phyloP scores from a whole-genome alignment of 2,113 vertebrate genomes.

The Marcusenius ussheri region DNA sequence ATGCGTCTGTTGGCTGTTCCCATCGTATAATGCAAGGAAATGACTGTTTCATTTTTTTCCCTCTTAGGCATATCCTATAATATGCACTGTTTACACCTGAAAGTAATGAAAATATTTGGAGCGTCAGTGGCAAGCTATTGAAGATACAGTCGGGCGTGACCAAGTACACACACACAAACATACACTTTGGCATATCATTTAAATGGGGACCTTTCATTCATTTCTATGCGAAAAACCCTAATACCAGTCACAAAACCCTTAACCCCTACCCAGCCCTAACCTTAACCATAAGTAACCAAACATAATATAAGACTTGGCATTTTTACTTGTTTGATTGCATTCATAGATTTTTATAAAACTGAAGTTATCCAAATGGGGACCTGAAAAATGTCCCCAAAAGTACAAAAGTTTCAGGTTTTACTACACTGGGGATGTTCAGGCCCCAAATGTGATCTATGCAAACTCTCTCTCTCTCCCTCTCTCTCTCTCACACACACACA shows the following conservation, averaged over 20 bases:
- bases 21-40: not conserved
- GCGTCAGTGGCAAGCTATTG: not conserved
- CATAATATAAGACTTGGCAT: no score
- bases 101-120: constrained; percentile 6
- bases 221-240: not conserved
- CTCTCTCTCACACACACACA: not conserved
- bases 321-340: no score
- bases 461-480: no score
- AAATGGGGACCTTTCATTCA: not conserved
- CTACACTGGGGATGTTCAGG: not conserved
- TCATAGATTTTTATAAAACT: no score
- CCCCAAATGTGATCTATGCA: no score
- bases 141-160: not conserved
- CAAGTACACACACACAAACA: not conserved
- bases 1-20: not conserved
- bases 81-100: not conserved
- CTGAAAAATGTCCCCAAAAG: no score
- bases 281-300: no score
- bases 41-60: not conserved
- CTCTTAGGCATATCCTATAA: not conserved
- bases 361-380: no score
- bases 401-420: not conserved
- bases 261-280: no score
- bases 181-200: not conserved
- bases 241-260: not conserved